Base-by-base conservation (phyloP, 2,797 vertebrate genomes). In the Babyrousa celebensis region DNA sequence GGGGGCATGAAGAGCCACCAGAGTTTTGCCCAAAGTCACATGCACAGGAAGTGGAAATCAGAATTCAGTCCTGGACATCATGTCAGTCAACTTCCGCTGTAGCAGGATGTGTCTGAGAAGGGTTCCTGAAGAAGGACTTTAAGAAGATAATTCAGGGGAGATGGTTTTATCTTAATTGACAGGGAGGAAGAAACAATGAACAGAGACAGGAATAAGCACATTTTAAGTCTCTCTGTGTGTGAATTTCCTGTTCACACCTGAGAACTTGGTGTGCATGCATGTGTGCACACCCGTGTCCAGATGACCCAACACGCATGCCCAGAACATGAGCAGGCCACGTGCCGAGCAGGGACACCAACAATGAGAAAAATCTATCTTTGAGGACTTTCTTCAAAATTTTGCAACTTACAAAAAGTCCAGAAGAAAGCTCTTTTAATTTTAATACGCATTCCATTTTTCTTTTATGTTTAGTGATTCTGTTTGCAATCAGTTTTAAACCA, bases 351-450 rank as follows among this genome's bases (percentile, higher is more conserved):
- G 27, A 85, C 16, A 29, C 58, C 0, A 25, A 63, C 77, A n/a
- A 5, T 16, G 18, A 83, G 43, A 95, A 14, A 89, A 74, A 32
- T 5, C 89, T 29, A 17, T n/a, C 29, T 82, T 77, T 5, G 9
- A 94, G 70, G 75, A 48, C 12, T 52, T 86, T 52, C 70, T 91
- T 60, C 12, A 72, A 56, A 67, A 70, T 78, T 60, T 74, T 82
- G 3, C 23, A 62, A 12, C 56, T 88, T 82, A n/a, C 5, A 74
- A 65, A 71, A 80, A 36, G 36, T 75, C 54, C 25, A 29, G 52
- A 54, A 27, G 18, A 79, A 92, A 72, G 56, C n/a, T 78, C 56
- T 63, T 92, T 75, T 84, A 17, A 36, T 75, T 91, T 93, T 89
- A 48, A 85, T 70, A 48, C 12, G 27, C 18, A 32, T 71, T 84